Percentiles rank a stretch among this genome's conserved stretches.
These are phyloP conservation scores for Hypercompe scribonia DNA, from an alignment of 2,888 invertebrate species.

Conservation along the genomic window DNA sequence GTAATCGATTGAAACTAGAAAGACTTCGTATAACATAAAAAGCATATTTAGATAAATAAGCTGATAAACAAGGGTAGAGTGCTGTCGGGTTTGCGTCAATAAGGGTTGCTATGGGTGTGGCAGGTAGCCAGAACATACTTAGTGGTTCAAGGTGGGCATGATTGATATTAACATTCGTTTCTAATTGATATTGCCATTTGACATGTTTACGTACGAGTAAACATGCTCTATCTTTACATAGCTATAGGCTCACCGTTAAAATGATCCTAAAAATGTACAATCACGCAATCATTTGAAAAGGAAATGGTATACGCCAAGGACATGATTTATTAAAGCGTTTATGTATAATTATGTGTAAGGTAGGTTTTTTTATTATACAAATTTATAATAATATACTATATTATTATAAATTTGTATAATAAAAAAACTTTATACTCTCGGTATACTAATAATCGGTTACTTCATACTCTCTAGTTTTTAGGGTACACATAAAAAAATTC, in stretches of 20 bases:
- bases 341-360: neutral
- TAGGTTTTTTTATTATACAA: slow-evolving; percentile 8
- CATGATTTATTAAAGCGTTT: slow-evolving; percentile 31
- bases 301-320: slow-evolving; percentile 24
- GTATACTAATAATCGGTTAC: too few species aligned
- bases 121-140: slow-evolving; percentile 44
- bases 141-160: slow-evolving; percentile 49
- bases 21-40: slow-evolving; percentile 40
- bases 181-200: neutral
- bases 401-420: slow-evolving; percentile 3
- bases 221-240: neutral
- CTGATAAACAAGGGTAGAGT: slow-evolving; percentile 81
- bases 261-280: slow-evolving; percentile 31
- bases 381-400: too few species aligned
- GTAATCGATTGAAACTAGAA: neutral
- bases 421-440: slow-evolving; percentile 7
- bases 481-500: too few species aligned
- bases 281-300: slow-evolving; percentile 27
- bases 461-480: too few species aligned
- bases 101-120: slow-evolving; percentile 75
- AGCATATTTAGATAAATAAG: slow-evolving; percentile 68
- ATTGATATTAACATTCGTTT: slow-evolving; percentile 41
- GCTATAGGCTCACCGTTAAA: neutral
- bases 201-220: neutral
- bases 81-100: slow-evolving; percentile 73